These are phyloP conservation scores for Ianthella basta DNA, from an alignment of 37 sponge, comb jelly and placozoan species.

Conservation along the genomic window DNA sequence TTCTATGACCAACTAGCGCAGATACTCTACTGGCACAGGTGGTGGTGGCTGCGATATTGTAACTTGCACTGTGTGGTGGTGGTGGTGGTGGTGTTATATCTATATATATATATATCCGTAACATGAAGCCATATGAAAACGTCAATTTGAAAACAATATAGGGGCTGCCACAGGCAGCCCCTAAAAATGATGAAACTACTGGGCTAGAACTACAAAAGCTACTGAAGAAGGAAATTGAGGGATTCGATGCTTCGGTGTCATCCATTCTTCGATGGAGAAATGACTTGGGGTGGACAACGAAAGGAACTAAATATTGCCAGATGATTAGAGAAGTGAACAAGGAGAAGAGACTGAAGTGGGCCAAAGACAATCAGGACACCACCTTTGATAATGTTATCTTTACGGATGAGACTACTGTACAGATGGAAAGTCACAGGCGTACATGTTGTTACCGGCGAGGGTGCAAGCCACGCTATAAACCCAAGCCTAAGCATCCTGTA, in stretches of 20 bases:
- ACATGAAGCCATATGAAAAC: too few species aligned
- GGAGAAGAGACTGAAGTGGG: conserved; percentile 28
- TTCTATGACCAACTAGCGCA: too few species aligned
- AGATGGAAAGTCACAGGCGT: conserved; percentile 9
- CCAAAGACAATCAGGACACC: conserved; percentile 27
- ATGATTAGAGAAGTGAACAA: conserved; percentile 17
- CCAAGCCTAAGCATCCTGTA: neutral
- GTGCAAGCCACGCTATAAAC: neutral
- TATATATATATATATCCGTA: too few species aligned
- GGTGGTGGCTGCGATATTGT: too few species aligned
- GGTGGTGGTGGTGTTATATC: too few species aligned
- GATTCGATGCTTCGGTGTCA: neutral
- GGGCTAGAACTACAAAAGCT: conserved; percentile 13
- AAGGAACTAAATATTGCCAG: conserved; percentile 19
- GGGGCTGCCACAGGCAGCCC: too few species aligned
- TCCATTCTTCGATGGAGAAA: conserved; percentile 14
- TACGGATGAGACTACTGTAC: conserved; percentile 9
- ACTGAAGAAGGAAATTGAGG: conserved; percentile 12
- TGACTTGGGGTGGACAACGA: conserved; percentile 18
- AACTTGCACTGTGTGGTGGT: too few species aligned
- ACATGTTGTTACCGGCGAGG: neutral
- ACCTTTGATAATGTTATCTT: conserved; percentile 3
- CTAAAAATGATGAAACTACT: conserved; percentile 24
- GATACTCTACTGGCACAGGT: too few species aligned
- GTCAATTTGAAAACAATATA: too few species aligned